Base-by-base conservation (phyloP, 2,113 vertebrate species). In the Salvelinus namaycush region DNA sequence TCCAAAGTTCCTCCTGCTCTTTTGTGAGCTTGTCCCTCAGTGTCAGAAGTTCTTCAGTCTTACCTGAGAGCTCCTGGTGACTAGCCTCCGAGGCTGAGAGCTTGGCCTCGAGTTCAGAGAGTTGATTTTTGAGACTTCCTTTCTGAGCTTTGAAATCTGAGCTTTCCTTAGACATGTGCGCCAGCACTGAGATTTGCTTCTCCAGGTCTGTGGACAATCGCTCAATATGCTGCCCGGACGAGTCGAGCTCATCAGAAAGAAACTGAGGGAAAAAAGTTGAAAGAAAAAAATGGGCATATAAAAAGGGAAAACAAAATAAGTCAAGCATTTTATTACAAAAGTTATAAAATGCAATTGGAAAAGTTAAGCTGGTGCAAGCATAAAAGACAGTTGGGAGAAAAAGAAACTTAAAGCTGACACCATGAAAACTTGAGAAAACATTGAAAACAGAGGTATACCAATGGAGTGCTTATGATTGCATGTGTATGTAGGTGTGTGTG, bases 201-300 rank as follows among this genome's bases (percentile, higher is more conserved):
- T 94, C 95, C 93, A 97, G 87, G 87, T 97, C 91, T 93, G 94
- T 93, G 90, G 95, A 94, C 90, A 97, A 93, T 80, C 93, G 90
- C 86, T 98, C 95, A 93, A 93, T 89, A 86, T 96, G 94, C 93
- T 94, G 94, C 91, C 93, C 95, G 95, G 93, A 92, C 93, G 95
- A 93, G 79, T 95, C 94, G 96, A 99, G 95, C 90, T 96, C 92
- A 95, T 93, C 94, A 90, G 95, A 95, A 94, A 99, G 94, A 87
- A 94, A 96, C 97, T 99, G 94, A 87, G 92, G 90, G 91, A 93
- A 96, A 87, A 94, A 93, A 91, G 76, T 88, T 79, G 84, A 88
- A 81, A 74, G 71, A 49, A 73, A 76, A 73, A 84, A 84, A 74
- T 92, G 91, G 84, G 90, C 85, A 93, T 90, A 92, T 89, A 91